Conservation (phyloP, 1,140 invertebrate species). For the Ectropis grisescens region DNA sequence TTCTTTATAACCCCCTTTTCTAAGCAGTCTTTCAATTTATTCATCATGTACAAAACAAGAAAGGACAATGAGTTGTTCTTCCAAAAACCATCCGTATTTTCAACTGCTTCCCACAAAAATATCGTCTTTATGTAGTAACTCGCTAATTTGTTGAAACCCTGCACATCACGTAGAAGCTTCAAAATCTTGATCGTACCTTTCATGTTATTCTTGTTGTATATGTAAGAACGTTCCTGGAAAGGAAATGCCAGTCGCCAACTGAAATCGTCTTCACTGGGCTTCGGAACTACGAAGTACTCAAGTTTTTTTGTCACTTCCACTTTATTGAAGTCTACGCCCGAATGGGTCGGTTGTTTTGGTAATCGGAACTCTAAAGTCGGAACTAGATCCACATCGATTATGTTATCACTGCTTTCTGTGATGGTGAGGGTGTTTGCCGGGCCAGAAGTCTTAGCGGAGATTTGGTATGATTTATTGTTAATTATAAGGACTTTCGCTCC, state of each 20-base stretch:
- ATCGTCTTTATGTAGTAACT: constrained; percentile 38
- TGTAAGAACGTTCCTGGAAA: constrained; percentile 25
- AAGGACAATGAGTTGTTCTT: constrained; percentile 19
- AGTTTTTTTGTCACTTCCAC: constrained; percentile 10
- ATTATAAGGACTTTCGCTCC: constrained; percentile 19
- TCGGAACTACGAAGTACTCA: constrained; percentile 33
- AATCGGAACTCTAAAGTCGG: constrained; percentile 26
- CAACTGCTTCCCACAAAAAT: constrained; percentile 29
- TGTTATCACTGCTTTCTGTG: constrained; percentile 11
- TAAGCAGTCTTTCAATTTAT: constrained; percentile 22
- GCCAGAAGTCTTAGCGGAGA: constrained; percentile 24
- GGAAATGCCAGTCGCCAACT: constrained; percentile 37
- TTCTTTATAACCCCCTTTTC: constrained; percentile 18
- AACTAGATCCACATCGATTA: constrained; percentile 35
- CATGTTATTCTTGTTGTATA: constrained; percentile 26
- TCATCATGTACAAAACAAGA: constrained; percentile 27
- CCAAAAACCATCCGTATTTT: constrained; percentile 20
- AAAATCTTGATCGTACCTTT: constrained; percentile 26
- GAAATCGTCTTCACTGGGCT: constrained; percentile 24
- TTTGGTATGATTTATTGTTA: constrained; percentile 14
- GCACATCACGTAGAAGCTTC: constrained; percentile 29
- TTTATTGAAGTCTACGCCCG: constrained; percentile 21
- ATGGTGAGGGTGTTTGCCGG: constrained; percentile 32
- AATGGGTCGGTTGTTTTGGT: constrained; percentile 19
- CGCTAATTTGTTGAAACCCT: constrained; percentile 27